These are phyloP conservation scores for Lepisosteus oculatus DNA, from an alignment of 2,113 vertebrate species.

Conservation along the genomic window DNA sequence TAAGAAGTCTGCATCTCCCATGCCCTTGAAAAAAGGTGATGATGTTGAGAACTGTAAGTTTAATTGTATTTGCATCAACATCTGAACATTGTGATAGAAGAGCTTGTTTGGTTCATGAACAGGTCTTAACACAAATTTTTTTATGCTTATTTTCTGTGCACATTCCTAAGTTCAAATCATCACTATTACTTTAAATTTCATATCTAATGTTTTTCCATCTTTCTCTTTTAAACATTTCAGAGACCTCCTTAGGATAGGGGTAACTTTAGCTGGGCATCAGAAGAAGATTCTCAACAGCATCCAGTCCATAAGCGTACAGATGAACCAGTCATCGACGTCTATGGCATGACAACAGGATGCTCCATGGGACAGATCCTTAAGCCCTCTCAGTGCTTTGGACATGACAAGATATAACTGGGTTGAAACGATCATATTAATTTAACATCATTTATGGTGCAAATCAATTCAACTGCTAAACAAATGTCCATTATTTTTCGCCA, in stretches of 20 bases:
- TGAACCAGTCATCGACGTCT: conserved; percentile 85
- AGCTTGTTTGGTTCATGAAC: too few relatives aligned
- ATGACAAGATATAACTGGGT: conserved; percentile 66
- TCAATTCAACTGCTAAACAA: background rate
- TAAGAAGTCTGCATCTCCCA: too few relatives aligned
- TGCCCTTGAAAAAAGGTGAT: too few relatives aligned
- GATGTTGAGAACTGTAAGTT: too few relatives aligned
- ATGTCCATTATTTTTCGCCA: background rate
- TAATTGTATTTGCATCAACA: too few relatives aligned
- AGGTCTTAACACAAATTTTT: background rate
- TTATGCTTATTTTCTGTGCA: background rate
- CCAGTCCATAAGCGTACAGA: conserved; percentile 94
- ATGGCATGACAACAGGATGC: conserved; percentile 87
- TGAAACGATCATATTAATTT: conserved; percentile 73
- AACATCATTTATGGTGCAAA: background rate
- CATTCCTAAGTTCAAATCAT: too few relatives aligned
- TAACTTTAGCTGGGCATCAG: conserved; percentile 96
- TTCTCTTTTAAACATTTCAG: conserved; percentile 53
- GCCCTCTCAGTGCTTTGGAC: conserved; percentile 60
- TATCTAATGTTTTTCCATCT: background rate
- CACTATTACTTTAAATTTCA: too few relatives aligned
- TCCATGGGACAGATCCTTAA: conserved; percentile 59
- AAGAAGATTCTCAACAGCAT: conserved; percentile 97
- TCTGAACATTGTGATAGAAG: too few relatives aligned
- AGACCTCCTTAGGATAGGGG: conserved; percentile 97